Base-by-base conservation (phyloP, 1,140 invertebrate species). In the Trissolcus basalis region DNA sequence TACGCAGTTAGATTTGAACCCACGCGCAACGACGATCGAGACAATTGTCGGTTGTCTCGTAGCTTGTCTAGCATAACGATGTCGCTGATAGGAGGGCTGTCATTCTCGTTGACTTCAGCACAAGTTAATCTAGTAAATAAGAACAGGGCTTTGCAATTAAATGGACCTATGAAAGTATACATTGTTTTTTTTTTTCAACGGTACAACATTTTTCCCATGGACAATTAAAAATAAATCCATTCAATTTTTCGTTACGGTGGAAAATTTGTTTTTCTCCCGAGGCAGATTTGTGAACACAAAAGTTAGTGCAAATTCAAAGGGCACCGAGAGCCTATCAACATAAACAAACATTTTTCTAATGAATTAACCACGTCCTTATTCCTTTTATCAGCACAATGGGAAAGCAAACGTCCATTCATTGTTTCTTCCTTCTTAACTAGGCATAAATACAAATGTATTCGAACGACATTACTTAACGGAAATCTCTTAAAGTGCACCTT, bases 381-480 rank as follows among this genome's bases (percentile, higher is more conserved):
- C 4, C 4, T n/a, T 43, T 43, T 7, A 4, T 4, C 11, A n/a
- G 6, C 8, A 7, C 8, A 27, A 43, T 9, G 9, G 27, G 19
- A n/a, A 48, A 47, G 2, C 36, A n/a, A 55, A 58, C 13, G 45
- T 49, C n/a, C 33, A 33, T 14, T 13, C 41, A 54, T 70, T 69
- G 59, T 74, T 65, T 63, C 16, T 48, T 47, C 45, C 33, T 59
- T 33, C n/a, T n/a, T n/a, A 58, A 53, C 14, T 15, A 14, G 7
- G 45, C 53, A 51, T 58, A 68, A 58, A 64, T 74, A 75, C 53
- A 75, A 75, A 69, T 69, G 72, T 72, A 63, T 69, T n/a, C n/a
- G n/a, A n/a, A 69, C 60, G 16, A 56, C 50, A 65, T 79, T 76
- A 69, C 75, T 73, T 72, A 86, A 86, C 84, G 84, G 82, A 82